Base-by-base conservation (phyloP, 2,113 vertebrate species). In the Gnathonemus echidnorhynchus region DNA sequence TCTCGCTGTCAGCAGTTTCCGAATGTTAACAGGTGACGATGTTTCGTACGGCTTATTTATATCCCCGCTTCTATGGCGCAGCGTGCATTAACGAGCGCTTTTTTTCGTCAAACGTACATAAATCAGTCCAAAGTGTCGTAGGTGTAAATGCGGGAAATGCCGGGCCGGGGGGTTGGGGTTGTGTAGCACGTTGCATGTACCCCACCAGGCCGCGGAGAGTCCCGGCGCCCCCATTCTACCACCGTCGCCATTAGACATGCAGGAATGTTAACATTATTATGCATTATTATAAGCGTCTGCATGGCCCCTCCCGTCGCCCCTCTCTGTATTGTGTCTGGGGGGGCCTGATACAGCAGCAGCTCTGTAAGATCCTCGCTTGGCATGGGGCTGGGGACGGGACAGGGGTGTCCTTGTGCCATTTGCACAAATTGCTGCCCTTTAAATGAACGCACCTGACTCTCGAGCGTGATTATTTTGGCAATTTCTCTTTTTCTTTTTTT, bases 231-330 rank as follows among this genome's bases (percentile, higher is more conserved):
- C 83, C 83, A 21, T 87, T 53, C 48, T 53, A 21, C 27, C 13
- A 27, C 49, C 17, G 50, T 53, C 27, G 91, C 93, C 90, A 92
- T 97, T 98, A 97, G 97, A 97, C 95, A 96, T 97, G 97, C 97
- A 97, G 96, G 95, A 98, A 98, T 97, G 96, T 96, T 97, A 96
- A 97, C 96, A 96, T 97, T 96, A 96, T 97, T 97, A 97, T 96
- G 96, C 95, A 95, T 96, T 96, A 97, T 96, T 97, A 95, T 96
- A 96, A 96, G 95, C 97, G 96, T 95, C 94, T 97, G 95, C 94
- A 93, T 95, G 92, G 93, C 92, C 92, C 56, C 56, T 70, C 62
- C 62, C 45, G 39, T 48, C 92, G 89, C 89, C 90, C 45, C 90
- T 93, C 91, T 90, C 92, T 95, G 94, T 95, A 95, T 93, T 95